phyloP scores from a whole-genome alignment of 2,888 invertebrate species.

The Ophion slaviceki region DNA sequence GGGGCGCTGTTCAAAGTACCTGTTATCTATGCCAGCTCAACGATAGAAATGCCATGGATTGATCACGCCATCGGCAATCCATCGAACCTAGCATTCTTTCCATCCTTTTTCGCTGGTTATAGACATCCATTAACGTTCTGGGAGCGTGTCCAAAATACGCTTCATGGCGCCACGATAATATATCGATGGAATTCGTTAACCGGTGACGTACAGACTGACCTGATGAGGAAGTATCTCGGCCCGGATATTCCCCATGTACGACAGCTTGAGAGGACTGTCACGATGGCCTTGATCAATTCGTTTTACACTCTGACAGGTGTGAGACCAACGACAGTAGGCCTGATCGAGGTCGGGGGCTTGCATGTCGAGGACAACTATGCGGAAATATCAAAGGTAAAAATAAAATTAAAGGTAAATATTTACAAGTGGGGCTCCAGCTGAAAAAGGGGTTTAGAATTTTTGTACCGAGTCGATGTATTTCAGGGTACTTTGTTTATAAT shows the following conservation, averaged over 20 bases:
- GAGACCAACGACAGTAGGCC: slow-evolving; percentile 81
- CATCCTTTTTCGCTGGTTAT: slow-evolving; percentile 50
- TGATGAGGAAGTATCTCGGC: slow-evolving; percentile 73
- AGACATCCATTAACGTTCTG: slow-evolving; percentile 66
- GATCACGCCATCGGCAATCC: slow-evolving; percentile 69
- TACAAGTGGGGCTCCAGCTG: no score
- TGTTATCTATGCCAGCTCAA: slow-evolving; percentile 62
- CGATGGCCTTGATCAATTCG: slow-evolving; percentile 84
- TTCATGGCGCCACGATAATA: slow-evolving; percentile 68
- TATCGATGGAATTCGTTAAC: slow-evolving; percentile 47
- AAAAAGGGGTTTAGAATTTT: no score
- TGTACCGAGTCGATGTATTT: no score
- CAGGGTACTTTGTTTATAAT: no score
- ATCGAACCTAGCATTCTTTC: slow-evolving; percentile 68
- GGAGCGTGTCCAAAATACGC: slow-evolving; percentile 28
- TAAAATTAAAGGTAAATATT: no score
- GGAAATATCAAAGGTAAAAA: slow-evolving; percentile 49
- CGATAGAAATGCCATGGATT: slow-evolving; percentile 66
- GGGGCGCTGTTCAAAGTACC: slow-evolving; percentile 72
- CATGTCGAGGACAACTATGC: slow-evolving; percentile 82
- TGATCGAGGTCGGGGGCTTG: slow-evolving; percentile 85
- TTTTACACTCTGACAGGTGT: slow-evolving; percentile 78
- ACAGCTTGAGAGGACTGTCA: slow-evolving; percentile 83
- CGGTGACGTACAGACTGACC: slow-evolving; percentile 58
- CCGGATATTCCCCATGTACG: slow-evolving; percentile 79